phyloP scores from a whole-genome alignment of 2,113 vertebrate genomes.

The Myrmecobius fasciatus region DNA sequence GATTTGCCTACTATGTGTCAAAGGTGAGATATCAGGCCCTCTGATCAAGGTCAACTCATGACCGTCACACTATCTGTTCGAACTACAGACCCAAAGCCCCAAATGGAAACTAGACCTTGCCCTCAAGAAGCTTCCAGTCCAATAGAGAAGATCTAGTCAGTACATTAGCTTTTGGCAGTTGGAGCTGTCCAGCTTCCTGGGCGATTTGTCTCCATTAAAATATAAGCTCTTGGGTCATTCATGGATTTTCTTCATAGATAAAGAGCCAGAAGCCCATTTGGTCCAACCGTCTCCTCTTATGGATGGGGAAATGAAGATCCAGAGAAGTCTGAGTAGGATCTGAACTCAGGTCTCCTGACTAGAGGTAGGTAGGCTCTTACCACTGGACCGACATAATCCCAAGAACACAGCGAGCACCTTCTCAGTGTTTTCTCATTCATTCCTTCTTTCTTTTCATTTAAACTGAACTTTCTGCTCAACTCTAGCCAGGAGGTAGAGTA shows the following conservation, averaged over 20 bases:
- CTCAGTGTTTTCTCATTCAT: not conserved
- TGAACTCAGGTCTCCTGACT: not conserved
- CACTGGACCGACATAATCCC: not conserved
- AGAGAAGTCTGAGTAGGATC: not conserved
- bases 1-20: not conserved
- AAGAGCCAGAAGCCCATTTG: not conserved
- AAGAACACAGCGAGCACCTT: not conserved
- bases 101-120: not conserved
- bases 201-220: not conserved
- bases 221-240: not conserved
- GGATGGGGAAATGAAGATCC: not conserved
- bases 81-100: not conserved
- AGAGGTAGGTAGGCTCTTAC: not conserved
- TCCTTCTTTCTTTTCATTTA: not conserved
- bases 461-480: not conserved
- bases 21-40: not conserved
- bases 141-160: not conserved
- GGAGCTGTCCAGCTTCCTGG: not conserved
- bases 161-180: not conserved
- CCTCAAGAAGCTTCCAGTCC: not conserved
- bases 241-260: not conserved
- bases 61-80: not conserved
- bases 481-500: not conserved
- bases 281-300: not conserved
- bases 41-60: not conserved